phyloP scores from a whole-genome alignment of 23 tunicate genomes.

The Ascidia mentula region DNA sequence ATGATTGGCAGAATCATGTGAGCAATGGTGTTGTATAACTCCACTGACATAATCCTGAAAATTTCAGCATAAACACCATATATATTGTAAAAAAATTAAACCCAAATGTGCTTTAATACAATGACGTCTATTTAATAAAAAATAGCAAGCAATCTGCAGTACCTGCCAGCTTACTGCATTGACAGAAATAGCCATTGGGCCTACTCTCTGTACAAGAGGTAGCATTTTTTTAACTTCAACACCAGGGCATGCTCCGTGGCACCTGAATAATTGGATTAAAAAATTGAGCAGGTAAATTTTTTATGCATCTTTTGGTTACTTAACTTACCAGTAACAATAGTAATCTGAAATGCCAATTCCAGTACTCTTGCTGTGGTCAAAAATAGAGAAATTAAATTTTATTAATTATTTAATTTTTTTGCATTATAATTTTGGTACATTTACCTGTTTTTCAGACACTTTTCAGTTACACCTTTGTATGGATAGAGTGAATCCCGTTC shows the following conservation, averaged over 20 bases:
- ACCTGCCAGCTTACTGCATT: slow-evolving; percentile 54
- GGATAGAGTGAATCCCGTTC: background rate
- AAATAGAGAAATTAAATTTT: background rate
- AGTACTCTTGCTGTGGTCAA: background rate
- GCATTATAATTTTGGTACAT: no score
- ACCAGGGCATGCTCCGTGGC: slow-evolving; percentile 14
- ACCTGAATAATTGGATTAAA: background rate
- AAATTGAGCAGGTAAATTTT: background rate
- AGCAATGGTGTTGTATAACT: slow-evolving; percentile 48
- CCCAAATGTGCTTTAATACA: background rate
- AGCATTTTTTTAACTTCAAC: slow-evolving; percentile 35
- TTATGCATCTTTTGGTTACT: background rate
- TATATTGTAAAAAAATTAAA: background rate
- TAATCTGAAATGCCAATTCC: slow-evolving; percentile 19
- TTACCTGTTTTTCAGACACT: background rate
- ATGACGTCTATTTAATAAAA: no score
- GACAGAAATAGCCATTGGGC: slow-evolving; percentile 23
- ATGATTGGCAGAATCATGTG: slow-evolving; percentile 27
- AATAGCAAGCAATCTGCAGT: no score
- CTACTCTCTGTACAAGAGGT: slow-evolving; percentile 8
- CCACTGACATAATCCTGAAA: slow-evolving; percentile 40
- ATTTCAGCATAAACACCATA: background rate
- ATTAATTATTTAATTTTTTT: no score
- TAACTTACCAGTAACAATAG: slow-evolving; percentile 29
- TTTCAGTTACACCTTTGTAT: background rate